Conservation (phyloP, 2,888 invertebrate genomes). For the Tenthredo notha region DNA sequence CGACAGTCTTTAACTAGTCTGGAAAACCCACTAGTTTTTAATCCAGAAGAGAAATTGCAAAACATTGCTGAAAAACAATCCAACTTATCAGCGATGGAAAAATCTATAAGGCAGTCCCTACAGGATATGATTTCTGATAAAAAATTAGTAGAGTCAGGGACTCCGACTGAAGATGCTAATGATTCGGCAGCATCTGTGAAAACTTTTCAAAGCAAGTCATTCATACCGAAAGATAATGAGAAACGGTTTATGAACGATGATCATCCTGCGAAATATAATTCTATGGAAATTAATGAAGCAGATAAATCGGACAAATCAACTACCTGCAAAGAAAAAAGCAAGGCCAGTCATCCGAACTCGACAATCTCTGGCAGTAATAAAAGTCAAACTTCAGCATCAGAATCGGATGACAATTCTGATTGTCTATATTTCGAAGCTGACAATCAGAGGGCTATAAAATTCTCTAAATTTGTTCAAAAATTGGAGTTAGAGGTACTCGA, state of each 20-base stretch:
- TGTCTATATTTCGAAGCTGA: conserved; percentile 71
- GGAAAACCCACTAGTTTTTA: conserved; percentile 61
- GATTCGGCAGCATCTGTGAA: conserved; percentile 9
- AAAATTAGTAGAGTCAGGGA: conserved; percentile 56
- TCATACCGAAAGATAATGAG: background rate
- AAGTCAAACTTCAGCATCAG: background rate
- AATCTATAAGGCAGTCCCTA: conserved; percentile 68
- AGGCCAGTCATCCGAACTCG: background rate
- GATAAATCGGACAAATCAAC: background rate
- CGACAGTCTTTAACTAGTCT: conserved; percentile 72
- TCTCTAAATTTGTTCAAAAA: conserved; percentile 68
- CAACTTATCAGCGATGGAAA: conserved; percentile 70
- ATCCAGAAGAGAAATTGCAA: conserved; percentile 58
- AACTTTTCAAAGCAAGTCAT: conserved; percentile 4
- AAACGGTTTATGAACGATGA: background rate
- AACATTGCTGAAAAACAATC: conserved; percentile 62
- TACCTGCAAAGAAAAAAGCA: background rate
- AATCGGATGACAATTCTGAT: conserved; percentile 61
- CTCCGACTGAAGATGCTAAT: background rate
- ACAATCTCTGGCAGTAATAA: background rate
- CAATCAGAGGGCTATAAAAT: conserved; percentile 65
- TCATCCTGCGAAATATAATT: background rate
- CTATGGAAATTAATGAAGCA: background rate
- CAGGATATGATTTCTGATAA: conserved; percentile 69
- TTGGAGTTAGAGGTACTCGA: conserved; percentile 60